These are phyloP conservation scores for Chionodraco myersi DNA, from an alignment of 2,113 vertebrate genomes.

Conservation along the genomic window DNA sequence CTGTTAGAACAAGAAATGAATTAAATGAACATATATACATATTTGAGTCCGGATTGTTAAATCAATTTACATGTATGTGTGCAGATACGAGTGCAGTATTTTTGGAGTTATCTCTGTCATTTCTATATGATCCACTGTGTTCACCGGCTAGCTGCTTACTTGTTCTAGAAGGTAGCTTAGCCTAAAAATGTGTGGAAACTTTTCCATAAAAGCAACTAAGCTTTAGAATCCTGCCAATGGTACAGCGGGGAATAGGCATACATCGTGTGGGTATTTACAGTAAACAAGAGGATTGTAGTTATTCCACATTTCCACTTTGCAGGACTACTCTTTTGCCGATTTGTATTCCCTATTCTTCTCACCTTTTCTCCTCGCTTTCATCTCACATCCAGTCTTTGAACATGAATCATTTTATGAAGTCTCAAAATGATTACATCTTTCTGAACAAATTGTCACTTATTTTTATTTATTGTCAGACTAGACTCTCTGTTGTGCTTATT, in stretches of 20 bases:
- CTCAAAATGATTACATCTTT: neutral
- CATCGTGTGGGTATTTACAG: neutral
- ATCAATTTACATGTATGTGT: too few species aligned
- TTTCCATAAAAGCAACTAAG: neutral
- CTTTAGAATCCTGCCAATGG: neutral
- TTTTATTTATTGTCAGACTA: neutral
- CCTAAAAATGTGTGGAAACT: too few species aligned
- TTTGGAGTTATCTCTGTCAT: too few species aligned
- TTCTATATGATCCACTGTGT: neutral
- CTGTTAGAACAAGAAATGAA: too few species aligned
- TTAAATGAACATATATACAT: too few species aligned
- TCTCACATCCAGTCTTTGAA: conserved; percentile 14
- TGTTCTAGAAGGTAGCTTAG: too few species aligned
- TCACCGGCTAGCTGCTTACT: neutral
- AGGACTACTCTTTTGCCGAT: neutral
- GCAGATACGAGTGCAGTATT: too few species aligned
- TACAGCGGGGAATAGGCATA: neutral
- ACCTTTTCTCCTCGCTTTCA: neutral
- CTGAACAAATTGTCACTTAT: conserved; percentile 6
- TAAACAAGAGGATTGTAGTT: neutral
- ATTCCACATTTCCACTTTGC: neutral
- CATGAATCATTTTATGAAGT: conserved; percentile 17
- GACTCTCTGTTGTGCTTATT: neutral
- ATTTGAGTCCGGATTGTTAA: too few species aligned
- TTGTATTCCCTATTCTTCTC: neutral